These are phyloP conservation scores for Drosophila sulfurigaster DNA, from an alignment of 1,140 invertebrate genomes.

Conservation along the genomic window DNA sequence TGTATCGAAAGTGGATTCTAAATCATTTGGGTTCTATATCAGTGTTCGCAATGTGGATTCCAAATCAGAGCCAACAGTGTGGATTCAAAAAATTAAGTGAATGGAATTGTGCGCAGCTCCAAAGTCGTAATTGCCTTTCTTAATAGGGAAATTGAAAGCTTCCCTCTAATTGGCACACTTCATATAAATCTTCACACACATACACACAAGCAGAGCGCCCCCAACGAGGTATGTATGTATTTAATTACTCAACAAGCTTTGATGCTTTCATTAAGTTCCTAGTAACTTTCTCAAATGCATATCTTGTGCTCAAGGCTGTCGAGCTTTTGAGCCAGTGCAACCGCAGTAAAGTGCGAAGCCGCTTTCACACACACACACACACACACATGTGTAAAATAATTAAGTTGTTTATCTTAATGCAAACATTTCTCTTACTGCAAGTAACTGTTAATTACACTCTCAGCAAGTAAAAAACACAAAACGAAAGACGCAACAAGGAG, in stretches of 20 bases:
- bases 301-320: slow-evolving; percentile 20
- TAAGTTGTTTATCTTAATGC: slow-evolving; percentile 82
- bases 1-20: not conserved
- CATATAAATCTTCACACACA: slow-evolving; percentile 8
- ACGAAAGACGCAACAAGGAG: slow-evolving; percentile 29
- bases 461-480: slow-evolving; percentile 49
- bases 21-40: not conserved
- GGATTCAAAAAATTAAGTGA: not conserved
- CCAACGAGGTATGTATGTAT: slow-evolving; percentile 25
- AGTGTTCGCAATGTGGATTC: too few species aligned
- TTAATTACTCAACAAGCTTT: slow-evolving; percentile 65
- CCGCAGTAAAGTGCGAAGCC: slow-evolving; percentile 61
- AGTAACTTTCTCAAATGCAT: slow-evolving; percentile 41
- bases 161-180: slow-evolving; percentile 11
- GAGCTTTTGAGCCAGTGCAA: slow-evolving; percentile 15
- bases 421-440: slow-evolving; percentile 68
- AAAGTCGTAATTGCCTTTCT: slow-evolving; percentile 3
- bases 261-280: slow-evolving; percentile 46
- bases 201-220: not conserved
- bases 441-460: slow-evolving; percentile 79
- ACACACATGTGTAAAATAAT: slow-evolving; percentile 61
- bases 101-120: not conserved
- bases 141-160: slow-evolving; percentile 21
- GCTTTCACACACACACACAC: slow-evolving; percentile 2
- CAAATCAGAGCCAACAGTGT: not conserved